Evolutionary conservation across 1,140 invertebrate genomes (phyloP), one percentile per base, ranked within the genome.

Genomic region (Drosophila sproati): DNA sequence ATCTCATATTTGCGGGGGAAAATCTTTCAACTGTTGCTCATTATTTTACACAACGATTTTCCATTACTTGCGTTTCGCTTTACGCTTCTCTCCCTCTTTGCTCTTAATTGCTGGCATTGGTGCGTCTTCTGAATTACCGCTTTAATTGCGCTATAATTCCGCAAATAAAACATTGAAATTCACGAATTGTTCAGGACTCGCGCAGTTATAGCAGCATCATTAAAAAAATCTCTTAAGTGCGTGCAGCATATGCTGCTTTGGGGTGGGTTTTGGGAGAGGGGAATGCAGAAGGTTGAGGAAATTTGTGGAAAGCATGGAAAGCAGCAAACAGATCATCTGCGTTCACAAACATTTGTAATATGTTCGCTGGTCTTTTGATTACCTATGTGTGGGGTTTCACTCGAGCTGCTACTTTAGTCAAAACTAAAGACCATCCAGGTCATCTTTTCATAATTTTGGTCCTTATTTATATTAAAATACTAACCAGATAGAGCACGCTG

Each of bases 121-220:
- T 62, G 66, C 52, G 52, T 60, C 31, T 54, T 59, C 41, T 68
- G 55, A 67, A 67, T 60, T 47, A 55, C 37, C 37, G 35, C 62
- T 43, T 72, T 72, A 72, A 72, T 72, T 73, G 71, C 37, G 48
- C 62, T 52, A 45, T 71, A 71, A 75, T 75, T 75, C 34, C 34
- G 39, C 45, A 67, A 73, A 73, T 72, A 45, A 56, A 66, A 66
- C 63, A 73, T 59, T 72, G 35, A 73, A 73, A 61, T 55, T 35
- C 50, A 57, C 41, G 56, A 70, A 69, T 68, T 73, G 20, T 55
- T 54, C 39, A 8, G 28, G 10, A 48, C 57, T 60, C 31, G 28
- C n/a, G 51, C 31, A 54, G 12, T 52, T 34, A 34, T 34, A 6
- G 1, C 31, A 52, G 5, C 10, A 54, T 10, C 32, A 54, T 54